phyloP scores from a whole-genome alignment of 2,797 vertebrate species.

The Atherinosoma microstoma region DNA sequence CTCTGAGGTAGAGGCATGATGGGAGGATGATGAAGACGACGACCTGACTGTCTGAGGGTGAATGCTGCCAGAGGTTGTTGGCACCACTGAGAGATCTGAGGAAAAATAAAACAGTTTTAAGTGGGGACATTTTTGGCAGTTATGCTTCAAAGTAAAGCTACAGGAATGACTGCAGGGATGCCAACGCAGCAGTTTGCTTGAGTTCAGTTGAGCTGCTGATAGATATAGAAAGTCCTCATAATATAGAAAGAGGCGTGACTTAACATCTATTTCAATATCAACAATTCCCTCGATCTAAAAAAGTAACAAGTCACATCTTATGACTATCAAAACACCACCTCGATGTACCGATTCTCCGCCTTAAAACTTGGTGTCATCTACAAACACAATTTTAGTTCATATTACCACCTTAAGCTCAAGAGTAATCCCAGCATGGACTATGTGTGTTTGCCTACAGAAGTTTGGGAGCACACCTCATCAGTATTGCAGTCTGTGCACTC shows the following conservation, averaged over 20 bases:
- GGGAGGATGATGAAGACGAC: constrained; percentile 88
- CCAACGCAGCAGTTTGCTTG: background rate
- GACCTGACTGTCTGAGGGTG: constrained; percentile 89
- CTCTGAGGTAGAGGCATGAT: constrained; percentile 94
- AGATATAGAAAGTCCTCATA: background rate
- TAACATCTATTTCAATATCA: background rate
- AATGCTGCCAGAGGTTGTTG: constrained; percentile 90
- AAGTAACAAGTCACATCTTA: background rate
- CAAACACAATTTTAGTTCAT: background rate
- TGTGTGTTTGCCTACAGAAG: constrained; percentile 43
- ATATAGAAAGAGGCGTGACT: background rate
- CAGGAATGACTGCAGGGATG: background rate
- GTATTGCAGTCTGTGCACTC: constrained; percentile 66
- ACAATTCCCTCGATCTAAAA: background rate
- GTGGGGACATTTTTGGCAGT: background rate
- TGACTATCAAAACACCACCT: background rate
- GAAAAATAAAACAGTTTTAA: background rate
- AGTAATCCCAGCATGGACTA: constrained; percentile 14
- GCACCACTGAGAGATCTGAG: constrained; percentile 93
- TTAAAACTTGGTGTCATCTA: background rate
- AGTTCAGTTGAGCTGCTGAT: background rate
- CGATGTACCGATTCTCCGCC: background rate
- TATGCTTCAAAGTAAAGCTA: background rate
- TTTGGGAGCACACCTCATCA: constrained; percentile 63
- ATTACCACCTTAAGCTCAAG: constrained; percentile 8